These are phyloP conservation scores for Cloeon dipterum DNA, from an alignment of 2,888 invertebrate species.

Conservation along the genomic window DNA sequence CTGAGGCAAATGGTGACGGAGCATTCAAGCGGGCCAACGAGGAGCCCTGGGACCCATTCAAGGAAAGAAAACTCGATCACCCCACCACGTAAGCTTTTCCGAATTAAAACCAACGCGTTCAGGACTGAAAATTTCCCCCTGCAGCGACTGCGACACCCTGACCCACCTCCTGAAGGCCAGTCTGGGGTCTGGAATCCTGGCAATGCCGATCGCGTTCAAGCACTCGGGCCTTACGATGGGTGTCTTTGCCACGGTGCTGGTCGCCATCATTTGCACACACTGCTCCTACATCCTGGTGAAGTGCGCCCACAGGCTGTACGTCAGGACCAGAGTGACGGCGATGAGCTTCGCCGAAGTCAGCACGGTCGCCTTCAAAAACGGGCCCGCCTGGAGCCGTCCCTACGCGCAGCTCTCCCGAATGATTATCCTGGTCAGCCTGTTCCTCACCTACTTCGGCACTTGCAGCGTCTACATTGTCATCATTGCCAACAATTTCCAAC, in stretches of 20 bases:
- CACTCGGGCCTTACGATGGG: conserved; percentile 70
- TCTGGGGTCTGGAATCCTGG: conserved; percentile 83
- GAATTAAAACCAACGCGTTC: neutral
- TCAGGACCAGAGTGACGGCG: conserved; percentile 37
- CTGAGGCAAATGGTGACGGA: neutral
- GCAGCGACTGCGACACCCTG: conserved; percentile 73
- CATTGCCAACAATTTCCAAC: conserved; percentile 60
- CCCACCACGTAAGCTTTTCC: neutral
- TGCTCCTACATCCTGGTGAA: conserved; percentile 79
- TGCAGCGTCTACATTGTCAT: conserved; percentile 94
- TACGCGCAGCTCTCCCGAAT: conserved; percentile 36
- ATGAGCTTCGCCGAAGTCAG: conserved; percentile 78
- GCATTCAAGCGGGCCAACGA: neutral
- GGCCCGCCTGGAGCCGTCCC: conserved; percentile 40
- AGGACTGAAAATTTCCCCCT: conserved; percentile 10
- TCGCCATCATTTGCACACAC: conserved; percentile 79
- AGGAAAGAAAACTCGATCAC: neutral
- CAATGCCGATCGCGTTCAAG: conserved; percentile 83
- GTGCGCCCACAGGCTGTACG: conserved; percentile 60
- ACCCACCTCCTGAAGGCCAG: conserved; percentile 90
- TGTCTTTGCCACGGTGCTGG: conserved; percentile 56
- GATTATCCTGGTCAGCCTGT: conserved; percentile 52
- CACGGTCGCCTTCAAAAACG: conserved; percentile 52
- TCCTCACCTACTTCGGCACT: conserved; percentile 86
- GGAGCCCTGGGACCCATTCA: conserved; percentile 1